Base-by-base conservation (phyloP, 1,140 invertebrate genomes). In the Manduca sexta region DNA sequence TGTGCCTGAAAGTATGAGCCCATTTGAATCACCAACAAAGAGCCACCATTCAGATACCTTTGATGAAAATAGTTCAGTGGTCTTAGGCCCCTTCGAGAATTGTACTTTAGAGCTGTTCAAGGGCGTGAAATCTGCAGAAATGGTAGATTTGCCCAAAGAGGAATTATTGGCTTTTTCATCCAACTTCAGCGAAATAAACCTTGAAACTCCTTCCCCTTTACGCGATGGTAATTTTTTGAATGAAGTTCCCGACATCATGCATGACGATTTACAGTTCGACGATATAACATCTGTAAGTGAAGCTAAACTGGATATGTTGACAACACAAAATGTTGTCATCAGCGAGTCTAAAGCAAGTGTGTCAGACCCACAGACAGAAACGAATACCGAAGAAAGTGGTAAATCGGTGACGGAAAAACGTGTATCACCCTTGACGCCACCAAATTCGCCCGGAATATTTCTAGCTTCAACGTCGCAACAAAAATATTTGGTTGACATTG, bases 71-170 rank as follows among this genome's bases (percentile, higher is more conserved):
- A 84, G 80, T 45, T 87, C 84, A 26, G 87, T 90, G 2, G 85
- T 89, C 29, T 60, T 90, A 13, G 88, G 88, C 1, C 86, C 88
- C 1, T 88, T 88, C 56, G 87, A 89, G 61, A 87, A 88, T 56
- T 87, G 84, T 50, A 80, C 86, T 1, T 53, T 89, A 13, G 88
- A 89, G 51, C 73, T 86, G 12, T 88, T 85, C 53, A 88, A 87
- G 65, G 84, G 84, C 2, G 52, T 87, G 1, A 89, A 89, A 64
- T 84, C 86, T 1, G 34, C 47, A 1, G 76, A 83, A 45, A 16
- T 74, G 12, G 53, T 73, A 12, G 76, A 84, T 37, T 50, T 83
- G 31, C 74, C 74, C 0, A 87, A 82, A 57, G 86, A 87, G 62
- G 84, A 88, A 50, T 43, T 84, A 12, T 55, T 87, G 43, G 85